These are phyloP conservation scores for Epinephelus cyanopodus DNA, from an alignment of 2,113 vertebrate genomes.

Conservation along the genomic window DNA sequence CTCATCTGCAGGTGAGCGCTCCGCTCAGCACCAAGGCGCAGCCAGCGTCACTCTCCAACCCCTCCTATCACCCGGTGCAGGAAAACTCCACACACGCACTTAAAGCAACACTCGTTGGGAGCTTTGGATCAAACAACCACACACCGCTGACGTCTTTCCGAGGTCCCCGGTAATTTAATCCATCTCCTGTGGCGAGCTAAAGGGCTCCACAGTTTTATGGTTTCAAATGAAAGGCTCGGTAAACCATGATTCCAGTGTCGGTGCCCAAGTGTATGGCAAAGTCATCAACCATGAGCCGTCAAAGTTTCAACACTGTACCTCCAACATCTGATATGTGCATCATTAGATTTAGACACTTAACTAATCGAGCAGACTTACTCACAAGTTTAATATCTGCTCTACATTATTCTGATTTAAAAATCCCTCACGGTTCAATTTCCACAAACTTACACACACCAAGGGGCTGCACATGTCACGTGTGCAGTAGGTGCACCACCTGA, in stretches of 20 bases:
- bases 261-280: conserved; percentile 22
- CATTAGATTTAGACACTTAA: not conserved
- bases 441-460: too few species aligned
- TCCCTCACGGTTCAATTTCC: too few species aligned
- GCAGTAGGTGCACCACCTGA: not conserved
- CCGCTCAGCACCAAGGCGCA: conserved; percentile 84
- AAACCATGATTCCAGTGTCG: not conserved
- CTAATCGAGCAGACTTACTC: not conserved
- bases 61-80: conserved; percentile 80
- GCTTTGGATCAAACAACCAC: conserved; percentile 42
- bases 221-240: not conserved
- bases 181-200: not conserved
- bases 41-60: conserved; percentile 83
- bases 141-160: conserved; percentile 23
- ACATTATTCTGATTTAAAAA: not conserved
- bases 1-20: conserved; percentile 85
- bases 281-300: conserved; percentile 17
- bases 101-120: conserved; percentile 79
- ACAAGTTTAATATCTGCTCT: too few species aligned
- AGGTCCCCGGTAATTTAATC: conserved; percentile 22
- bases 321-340: conserved; percentile 1
- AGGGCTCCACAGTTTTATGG: conserved; percentile 17
- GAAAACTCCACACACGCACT: conserved; percentile 79
- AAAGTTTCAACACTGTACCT: conserved; percentile 31
- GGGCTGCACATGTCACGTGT: not conserved